phyloP scores from a whole-genome alignment of 2,888 invertebrate genomes.

The Drosophila cyrtoloma region DNA sequence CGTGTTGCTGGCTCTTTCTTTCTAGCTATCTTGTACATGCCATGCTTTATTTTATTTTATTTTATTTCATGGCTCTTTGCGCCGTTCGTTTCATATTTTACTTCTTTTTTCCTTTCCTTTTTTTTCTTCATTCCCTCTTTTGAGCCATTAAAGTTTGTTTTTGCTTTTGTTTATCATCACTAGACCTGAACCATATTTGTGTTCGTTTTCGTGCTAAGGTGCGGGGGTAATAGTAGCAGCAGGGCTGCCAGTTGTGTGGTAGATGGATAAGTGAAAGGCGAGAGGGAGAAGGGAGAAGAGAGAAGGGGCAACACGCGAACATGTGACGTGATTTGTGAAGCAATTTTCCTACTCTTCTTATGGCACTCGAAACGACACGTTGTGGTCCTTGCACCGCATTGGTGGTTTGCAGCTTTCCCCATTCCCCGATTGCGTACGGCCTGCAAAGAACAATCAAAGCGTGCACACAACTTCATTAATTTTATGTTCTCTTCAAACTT shows the following conservation, averaged over 20 bases:
- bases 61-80: conserved; percentile 50
- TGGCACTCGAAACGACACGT: conserved; percentile 30
- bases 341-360: conserved; percentile 40
- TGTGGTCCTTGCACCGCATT: conserved; percentile 1
- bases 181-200: conserved; percentile 32
- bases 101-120: conserved; percentile 10
- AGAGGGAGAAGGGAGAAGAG: not conserved
- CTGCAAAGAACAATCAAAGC: not conserved
- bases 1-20: conserved; percentile 18
- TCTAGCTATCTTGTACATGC: conserved; percentile 31
- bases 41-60: conserved; percentile 41
- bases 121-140: conserved; percentile 11
- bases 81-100: conserved; percentile 51
- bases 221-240: not conserved
- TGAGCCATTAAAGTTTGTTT: conserved; percentile 64
- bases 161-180: conserved; percentile 50
- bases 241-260: not conserved
- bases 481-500: not conserved
- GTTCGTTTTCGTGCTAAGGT: not conserved
- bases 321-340: conserved; percentile 62
- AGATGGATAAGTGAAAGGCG: not conserved
- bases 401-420: not conserved
- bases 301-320: conserved; percentile 11
- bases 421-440: not conserved
- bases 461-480: not conserved